Evolutionary conservation across 2,888 invertebrate species (phyloP).

Genomic region (Tortrix viridana): DNA sequence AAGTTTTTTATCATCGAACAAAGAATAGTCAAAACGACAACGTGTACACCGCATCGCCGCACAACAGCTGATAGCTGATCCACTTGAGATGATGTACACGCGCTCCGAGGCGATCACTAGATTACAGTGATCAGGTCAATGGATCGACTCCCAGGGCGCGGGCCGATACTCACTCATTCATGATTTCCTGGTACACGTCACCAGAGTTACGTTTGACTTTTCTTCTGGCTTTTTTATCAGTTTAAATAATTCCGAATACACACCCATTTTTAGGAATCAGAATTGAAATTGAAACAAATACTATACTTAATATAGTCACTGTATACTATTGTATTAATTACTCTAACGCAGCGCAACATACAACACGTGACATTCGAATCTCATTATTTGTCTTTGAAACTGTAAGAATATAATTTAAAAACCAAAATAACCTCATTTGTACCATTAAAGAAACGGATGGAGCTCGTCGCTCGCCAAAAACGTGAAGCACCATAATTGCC

Average conservation of each 20-base stretch:
- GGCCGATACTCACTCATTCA: conserved; percentile 9
- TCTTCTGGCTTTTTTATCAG: too few relatives aligned
- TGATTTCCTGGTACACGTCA: too few relatives aligned
- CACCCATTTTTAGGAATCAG: too few relatives aligned
- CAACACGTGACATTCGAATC: neutral
- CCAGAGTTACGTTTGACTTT: too few relatives aligned
- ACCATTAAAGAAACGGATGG: neutral
- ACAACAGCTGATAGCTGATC: conserved; percentile 18
- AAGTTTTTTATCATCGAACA: too few relatives aligned
- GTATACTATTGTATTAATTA: too few relatives aligned
- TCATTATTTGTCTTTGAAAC: neutral
- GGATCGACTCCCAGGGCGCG: conserved; percentile 2
- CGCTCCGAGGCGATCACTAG: conserved; percentile 34
- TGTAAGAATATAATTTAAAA: neutral
- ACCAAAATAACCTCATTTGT: neutral
- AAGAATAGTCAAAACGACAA: conserved; percentile 4
- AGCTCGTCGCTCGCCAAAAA: conserved; percentile 3
- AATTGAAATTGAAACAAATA: too few relatives aligned
- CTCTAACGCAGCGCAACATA: too few relatives aligned
- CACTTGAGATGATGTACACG: conserved; percentile 30
- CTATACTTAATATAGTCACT: too few relatives aligned
- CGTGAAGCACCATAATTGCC: conserved; percentile 11
- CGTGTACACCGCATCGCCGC: conserved; percentile 39
- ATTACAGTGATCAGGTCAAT: conserved; percentile 35
- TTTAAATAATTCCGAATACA: too few relatives aligned